A percentile compares a stretch with the other conserved stretches of the same genome.
Evolutionary conservation across 2,888 invertebrate genomes (phyloP).

Genomic region (Venustoraphidia nigricollis): DNA sequence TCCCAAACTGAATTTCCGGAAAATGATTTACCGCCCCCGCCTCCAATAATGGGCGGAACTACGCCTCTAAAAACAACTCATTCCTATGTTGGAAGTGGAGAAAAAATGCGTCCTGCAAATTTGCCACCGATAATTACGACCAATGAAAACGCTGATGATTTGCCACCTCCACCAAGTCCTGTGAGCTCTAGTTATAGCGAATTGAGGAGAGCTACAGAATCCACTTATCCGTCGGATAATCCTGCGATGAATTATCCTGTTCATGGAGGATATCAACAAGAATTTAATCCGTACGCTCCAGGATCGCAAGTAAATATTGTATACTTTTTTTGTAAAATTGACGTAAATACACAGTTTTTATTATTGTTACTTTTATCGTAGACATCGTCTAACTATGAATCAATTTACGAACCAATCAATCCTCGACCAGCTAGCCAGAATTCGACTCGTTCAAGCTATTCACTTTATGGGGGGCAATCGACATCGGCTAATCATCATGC

Average conservation of each 20-base stretch:
- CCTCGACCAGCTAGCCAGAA: conserved; percentile 60
- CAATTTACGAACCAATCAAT: conserved; percentile 84
- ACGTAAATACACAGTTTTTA: neutral
- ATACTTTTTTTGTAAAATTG: neutral
- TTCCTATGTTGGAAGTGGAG: neutral
- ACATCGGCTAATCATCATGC: conserved; percentile 7
- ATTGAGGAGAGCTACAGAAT: conserved; percentile 61
- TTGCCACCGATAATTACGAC: conserved; percentile 4
- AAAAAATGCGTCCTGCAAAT: conserved; percentile 1
- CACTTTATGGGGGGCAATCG: conserved; percentile 35
- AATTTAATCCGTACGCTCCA: conserved; percentile 43
- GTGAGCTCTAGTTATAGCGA: conserved; percentile 86
- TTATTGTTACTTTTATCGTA: conserved; percentile 16
- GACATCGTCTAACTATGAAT: conserved; percentile 62
- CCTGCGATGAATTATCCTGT: neutral
- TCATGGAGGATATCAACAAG: conserved; percentile 13
- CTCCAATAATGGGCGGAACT: conserved; percentile 1
- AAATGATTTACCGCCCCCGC: conserved; percentile 28
- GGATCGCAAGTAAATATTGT: conserved; percentile 41
- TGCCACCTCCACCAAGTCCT: conserved; percentile 73
- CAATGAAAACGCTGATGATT: conserved; percentile 36
- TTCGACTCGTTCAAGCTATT: conserved; percentile 43
- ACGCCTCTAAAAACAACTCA: neutral
- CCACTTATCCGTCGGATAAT: conserved; percentile 27
- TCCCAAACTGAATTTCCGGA: conserved; percentile 11